These are phyloP conservation scores for Knipowitschia caucasica DNA, from an alignment of 2,797 vertebrate species.

Conservation along the genomic window DNA sequence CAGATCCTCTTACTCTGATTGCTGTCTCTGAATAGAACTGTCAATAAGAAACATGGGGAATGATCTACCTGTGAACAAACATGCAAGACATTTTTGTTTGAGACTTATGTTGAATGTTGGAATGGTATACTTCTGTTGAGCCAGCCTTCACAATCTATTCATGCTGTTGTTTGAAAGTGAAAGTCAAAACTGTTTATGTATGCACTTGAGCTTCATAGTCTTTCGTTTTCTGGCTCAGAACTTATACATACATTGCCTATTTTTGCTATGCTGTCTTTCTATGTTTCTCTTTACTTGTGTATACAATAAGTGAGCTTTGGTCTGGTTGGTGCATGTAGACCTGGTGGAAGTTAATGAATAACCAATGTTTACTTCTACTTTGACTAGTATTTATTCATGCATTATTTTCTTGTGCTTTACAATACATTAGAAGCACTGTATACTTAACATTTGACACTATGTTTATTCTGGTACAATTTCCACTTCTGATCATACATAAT, in stretches of 20 bases:
- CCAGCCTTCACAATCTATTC: no score
- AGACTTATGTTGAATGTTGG: conserved; percentile 20
- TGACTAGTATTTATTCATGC: neutral
- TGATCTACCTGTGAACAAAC: conserved; percentile 45
- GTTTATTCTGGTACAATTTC: neutral
- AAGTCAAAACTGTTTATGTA: no score
- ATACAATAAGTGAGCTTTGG: no score
- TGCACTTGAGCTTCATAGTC: no score
- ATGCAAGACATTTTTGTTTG: conserved; percentile 3
- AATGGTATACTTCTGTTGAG: neutral
- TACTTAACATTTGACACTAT: neutral
- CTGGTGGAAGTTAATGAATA: neutral
- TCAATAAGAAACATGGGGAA: conserved; percentile 44
- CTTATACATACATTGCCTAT: no score
- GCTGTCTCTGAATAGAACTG: conserved; percentile 7
- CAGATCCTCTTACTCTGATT: conserved; percentile 29
- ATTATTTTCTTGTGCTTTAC: neutral
- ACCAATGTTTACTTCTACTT: neutral
- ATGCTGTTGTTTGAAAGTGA: no score
- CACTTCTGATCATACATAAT: neutral
- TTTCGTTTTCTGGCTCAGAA: no score
- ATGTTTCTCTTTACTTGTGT: no score
- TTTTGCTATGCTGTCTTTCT: no score
- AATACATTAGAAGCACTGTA: neutral
- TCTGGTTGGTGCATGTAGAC: no score